Percentiles rank a stretch among this genome's conserved stretches.
Evolutionary conservation across 2,113 vertebrate genomes (phyloP).

Genomic region (Anarhynchus alexandrinus): DNA sequence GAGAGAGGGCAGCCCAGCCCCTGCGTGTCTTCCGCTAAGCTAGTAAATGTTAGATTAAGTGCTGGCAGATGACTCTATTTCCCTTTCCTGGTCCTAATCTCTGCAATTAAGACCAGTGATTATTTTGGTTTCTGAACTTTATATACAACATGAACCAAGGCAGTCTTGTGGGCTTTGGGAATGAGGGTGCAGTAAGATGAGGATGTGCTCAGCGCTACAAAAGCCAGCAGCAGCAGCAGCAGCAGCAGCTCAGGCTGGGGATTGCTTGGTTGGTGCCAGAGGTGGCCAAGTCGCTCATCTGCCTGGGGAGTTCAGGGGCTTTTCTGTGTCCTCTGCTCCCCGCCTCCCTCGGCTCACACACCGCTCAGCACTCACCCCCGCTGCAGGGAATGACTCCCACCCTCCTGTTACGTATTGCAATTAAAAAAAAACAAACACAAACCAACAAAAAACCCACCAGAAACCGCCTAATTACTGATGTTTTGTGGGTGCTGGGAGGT

Average conservation of each 20-base stretch:
- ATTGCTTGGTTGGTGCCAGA: neutral
- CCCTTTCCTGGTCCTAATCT: neutral
- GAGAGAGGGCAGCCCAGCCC: neutral
- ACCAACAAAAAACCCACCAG: neutral
- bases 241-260: neutral
- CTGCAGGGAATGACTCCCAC: neutral
- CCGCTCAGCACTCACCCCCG: rapidly evolving
- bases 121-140: conserved; percentile 10
- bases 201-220: neutral
- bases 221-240: neutral
- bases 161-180: neutral
- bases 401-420: neutral
- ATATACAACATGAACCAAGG: neutral
- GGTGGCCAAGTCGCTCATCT: neutral
- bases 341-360: neutral
- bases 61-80: neutral
- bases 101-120: neutral
- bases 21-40: neutral
- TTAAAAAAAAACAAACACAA: neutral
- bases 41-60: conserved; percentile 16
- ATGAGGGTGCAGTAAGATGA: neutral
- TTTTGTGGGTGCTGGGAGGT: neutral
- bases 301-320: neutral
- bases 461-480: neutral
- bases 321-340: neutral